Evolutionary conservation across 1,140 invertebrate genomes (phyloP).

Genomic region (Trachelipus rathkii): DNA sequence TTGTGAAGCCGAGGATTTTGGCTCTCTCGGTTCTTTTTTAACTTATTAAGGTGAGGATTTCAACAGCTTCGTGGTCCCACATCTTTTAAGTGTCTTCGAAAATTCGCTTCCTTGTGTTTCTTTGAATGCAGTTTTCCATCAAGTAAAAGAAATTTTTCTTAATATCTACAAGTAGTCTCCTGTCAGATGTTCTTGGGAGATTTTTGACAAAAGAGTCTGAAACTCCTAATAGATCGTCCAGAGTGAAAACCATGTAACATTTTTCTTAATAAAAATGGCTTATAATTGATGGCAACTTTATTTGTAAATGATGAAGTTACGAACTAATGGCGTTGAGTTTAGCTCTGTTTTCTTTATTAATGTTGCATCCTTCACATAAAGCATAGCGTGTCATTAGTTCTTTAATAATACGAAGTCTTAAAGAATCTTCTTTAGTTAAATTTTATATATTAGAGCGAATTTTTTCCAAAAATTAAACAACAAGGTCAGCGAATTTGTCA

Average conservation of each 20-base stretch:
- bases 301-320: neutral
- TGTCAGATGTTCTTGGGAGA: neutral
- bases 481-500: neutral
- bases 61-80: neutral
- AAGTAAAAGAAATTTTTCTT: neutral
- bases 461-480: neutral
- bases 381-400: neutral
- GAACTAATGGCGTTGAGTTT: neutral
- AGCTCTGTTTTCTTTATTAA: neutral
- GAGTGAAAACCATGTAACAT: neutral
- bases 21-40: neutral
- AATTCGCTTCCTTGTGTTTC: neutral
- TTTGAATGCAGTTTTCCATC: neutral
- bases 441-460: neutral
- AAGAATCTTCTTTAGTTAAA: neutral
- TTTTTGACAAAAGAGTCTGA: neutral
- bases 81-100: neutral
- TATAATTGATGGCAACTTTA: neutral
- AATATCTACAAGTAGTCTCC: neutral
- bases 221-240: neutral
- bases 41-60: neutral
- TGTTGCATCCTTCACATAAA: neutral
- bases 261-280: neutral
- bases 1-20: neutral
- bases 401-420: neutral